Evolutionary conservation across 2,113 vertebrate genomes (phyloP).

Genomic region (Irena cyanogastra): DNA sequence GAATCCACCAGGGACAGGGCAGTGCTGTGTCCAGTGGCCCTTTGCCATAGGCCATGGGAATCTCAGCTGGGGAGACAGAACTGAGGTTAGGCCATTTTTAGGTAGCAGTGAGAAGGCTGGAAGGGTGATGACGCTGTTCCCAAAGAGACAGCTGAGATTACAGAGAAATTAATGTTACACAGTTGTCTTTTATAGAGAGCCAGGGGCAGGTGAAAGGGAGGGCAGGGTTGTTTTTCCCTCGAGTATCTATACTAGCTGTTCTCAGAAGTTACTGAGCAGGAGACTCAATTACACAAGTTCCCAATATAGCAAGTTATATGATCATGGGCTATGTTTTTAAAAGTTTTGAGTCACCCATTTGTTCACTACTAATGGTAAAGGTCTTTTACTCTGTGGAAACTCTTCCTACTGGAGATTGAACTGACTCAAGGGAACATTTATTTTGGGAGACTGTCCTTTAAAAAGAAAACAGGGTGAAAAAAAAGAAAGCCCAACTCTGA

Average conservation of each 20-base stretch:
- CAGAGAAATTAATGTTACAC: not conserved
- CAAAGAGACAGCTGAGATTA: not conserved
- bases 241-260: not conserved
- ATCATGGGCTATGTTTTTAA: not conserved
- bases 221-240: not conserved
- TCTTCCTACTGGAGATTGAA: not conserved
- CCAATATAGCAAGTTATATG: conserved; percentile 4
- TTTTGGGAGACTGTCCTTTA: conserved; percentile 29
- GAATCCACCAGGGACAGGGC: not conserved
- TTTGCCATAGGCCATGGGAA: not conserved
- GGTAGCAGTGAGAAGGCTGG: not conserved
- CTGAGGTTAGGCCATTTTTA: not conserved
- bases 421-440: conserved; percentile 22
- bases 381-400: conserved; percentile 19
- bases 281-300: not conserved
- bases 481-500: not conserved
- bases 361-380: not conserved
- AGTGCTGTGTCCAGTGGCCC: not conserved
- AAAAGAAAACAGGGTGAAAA: not conserved
- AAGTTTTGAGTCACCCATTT: not conserved
- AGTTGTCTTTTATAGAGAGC: not conserved
- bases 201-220: not conserved
- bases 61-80: not conserved
- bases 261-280: conserved; percentile 15
- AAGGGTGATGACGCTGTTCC: not conserved